Evolutionary conservation across 2,113 vertebrate species (phyloP).

Genomic region (Tachycineta bicolor): DNA sequence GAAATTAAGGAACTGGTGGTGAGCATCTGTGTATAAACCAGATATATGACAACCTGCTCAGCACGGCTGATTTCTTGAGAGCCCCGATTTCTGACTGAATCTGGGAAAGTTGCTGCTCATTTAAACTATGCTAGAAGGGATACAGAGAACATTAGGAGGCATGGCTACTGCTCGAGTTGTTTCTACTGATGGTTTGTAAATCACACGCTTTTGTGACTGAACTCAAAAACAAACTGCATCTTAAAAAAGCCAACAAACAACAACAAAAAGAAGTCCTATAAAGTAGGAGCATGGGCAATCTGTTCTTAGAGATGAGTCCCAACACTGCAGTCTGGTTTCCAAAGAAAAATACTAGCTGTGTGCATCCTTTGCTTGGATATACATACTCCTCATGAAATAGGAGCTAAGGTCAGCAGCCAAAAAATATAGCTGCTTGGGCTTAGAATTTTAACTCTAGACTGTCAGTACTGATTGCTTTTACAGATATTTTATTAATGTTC

Average conservation of each 20-base stretch:
- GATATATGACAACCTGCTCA: background rate
- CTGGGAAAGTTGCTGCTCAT: background rate
- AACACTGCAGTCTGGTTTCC: background rate
- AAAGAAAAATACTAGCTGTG: background rate
- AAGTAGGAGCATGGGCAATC: background rate
- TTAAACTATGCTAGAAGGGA: background rate
- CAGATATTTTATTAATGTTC: background rate
- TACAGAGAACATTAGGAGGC: background rate
- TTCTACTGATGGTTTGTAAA: background rate
- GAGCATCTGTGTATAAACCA: background rate
- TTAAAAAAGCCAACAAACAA: background rate
- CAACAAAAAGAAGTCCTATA: background rate
- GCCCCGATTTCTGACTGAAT: background rate
- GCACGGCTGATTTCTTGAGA: background rate
- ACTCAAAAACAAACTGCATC: background rate
- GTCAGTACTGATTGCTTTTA: background rate
- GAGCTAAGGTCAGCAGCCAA: background rate
- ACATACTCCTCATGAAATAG: background rate
- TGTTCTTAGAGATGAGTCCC: background rate
- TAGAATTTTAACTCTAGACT: background rate
- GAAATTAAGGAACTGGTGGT: background rate
- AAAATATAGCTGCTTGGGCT: background rate
- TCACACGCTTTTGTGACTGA: background rate
- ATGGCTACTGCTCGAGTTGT: background rate
- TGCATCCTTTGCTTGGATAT: background rate